Base-by-base conservation (phyloP, 1,140 invertebrate species). In the Cotesia vestalis region DNA sequence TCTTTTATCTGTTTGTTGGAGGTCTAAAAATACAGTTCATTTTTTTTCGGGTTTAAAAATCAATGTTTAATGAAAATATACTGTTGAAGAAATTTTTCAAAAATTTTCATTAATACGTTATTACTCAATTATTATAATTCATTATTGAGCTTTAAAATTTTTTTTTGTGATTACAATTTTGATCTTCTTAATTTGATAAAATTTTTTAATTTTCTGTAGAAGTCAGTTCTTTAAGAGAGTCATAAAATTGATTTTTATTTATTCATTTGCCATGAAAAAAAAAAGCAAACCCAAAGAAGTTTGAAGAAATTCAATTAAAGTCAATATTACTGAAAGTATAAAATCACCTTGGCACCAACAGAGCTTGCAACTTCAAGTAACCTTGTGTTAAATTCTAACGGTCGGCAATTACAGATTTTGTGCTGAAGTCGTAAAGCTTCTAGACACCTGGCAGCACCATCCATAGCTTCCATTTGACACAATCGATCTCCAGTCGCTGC, bases 381-480 rank as follows among this genome's bases (percentile, higher is more conserved):
- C 69, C 93, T 88, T 0, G 92, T 94, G 82, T 95, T 95, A 81
- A 95, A 94, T 82, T 95, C 94, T 27, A 94, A 85, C 4, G 93
- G 93, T 46, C 93, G 88, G 82, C 94, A 95, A 83, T 94, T 94
- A 83, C 94, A 95, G 75, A 95, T 94, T 80, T 94, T 92, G 78
- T 93, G 92, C 76, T 94, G 93, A 9, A 93, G 81, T 72, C 94
- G 87, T 4, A 94, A 83, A 3, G 91, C 91, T 81, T 95, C 93
- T 40, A 94, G 84, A 77, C 94, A 95, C 38, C 92, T 86, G 0
- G 93, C 94, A 0, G 92, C 93, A 1, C 94, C 94, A 78, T 95
- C 93, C 94, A 95, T 95, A 0, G 93, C 93, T 81, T 94, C 93
- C 93, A 95, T 94, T 81, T 95, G 94, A 55, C 93, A 93, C 66